Base-by-base conservation (phyloP, 2,888 invertebrate species). In the Drosophila merina region DNA sequence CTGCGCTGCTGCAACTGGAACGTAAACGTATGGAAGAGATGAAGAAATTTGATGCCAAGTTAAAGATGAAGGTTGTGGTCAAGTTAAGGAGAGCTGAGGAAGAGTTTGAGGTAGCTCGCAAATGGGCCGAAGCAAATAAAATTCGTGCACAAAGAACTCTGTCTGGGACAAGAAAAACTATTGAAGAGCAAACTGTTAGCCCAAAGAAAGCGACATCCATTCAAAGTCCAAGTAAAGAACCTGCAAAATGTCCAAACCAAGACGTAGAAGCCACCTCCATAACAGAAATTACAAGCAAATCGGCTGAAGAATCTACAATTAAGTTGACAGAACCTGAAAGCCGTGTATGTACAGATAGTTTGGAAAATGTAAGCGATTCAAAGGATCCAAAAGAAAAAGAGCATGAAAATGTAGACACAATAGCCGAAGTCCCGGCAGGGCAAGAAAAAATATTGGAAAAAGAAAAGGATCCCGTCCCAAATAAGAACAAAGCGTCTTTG, bases 1-100 rank as follows among this genome's bases (percentile, higher is more conserved):
- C 91, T 10, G 90, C 91, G 12, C 71, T 91, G 9, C 62, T 91
- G 8, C 90, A 91, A 54, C 80, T 91, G 52, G 88, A 90, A 52
- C 88, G 89, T 3, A 88, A 89, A 62, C 89, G 90, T 9, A 75
- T 91, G 56, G 88, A 89, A 25, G 90, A 91, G 49, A 75, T 88
- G 30, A 91, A 90, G 52, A 84, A 79, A 4, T 89, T 77, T n/a
- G 91, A 91, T 76, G 56, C 74, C 12, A 91, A 92, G 55, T 68
- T 92, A 3, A 91, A 91, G 67, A 90, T 85, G 83, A 83, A 88
- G 57, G 86, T 89, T 40, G 47, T 72, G 14, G 80, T 91, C 8
- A 77, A 81, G 8, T 58, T 91, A 26, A 76, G 76, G 26, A 88
- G 88, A 7, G 89, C 89, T 0, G 91, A 91, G 44, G 85, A 87